These are phyloP conservation scores for Aldrovandia affinis DNA, from an alignment of 2,797 vertebrate genomes.

Conservation along the genomic window DNA sequence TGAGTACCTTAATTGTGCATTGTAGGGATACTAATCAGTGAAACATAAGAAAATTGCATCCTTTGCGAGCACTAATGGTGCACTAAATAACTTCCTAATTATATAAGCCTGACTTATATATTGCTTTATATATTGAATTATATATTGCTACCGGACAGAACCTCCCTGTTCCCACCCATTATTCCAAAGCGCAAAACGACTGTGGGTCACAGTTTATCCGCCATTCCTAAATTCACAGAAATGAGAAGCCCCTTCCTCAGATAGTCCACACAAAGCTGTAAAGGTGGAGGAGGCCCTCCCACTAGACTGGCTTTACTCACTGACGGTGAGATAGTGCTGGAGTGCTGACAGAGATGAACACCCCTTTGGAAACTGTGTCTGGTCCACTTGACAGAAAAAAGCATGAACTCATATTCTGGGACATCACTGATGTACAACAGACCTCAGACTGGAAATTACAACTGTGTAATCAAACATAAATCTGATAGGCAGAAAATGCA, in stretches of 20 bases:
- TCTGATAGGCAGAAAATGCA: slow-evolving; percentile 12
- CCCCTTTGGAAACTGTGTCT: not conserved
- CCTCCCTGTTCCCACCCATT: not conserved
- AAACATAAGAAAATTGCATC: no score
- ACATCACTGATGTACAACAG: not conserved
- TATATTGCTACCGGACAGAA: not conserved
- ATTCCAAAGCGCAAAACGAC: not conserved
- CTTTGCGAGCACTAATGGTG: no score
- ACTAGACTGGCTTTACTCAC: not conserved
- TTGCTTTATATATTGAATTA: no score
- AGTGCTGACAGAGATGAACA: not conserved
- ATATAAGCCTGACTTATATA: no score
- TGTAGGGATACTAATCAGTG: no score
- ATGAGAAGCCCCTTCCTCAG: not conserved
- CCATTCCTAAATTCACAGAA: not conserved
- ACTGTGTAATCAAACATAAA: slow-evolving; percentile 21
- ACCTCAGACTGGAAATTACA: slow-evolving; percentile 10
- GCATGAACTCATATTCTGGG: slow-evolving; percentile 11
- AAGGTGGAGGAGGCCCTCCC: not conserved
- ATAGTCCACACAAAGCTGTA: not conserved
- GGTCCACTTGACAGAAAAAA: slow-evolving; percentile 10
- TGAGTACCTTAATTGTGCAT: no score
- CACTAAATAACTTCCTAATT: not conserved
- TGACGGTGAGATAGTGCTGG: not conserved
- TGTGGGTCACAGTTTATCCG: not conserved